These are phyloP conservation scores for Mythimna lalbum DNA, from an alignment of 2,888 invertebrate species.

Conservation along the genomic window DNA sequence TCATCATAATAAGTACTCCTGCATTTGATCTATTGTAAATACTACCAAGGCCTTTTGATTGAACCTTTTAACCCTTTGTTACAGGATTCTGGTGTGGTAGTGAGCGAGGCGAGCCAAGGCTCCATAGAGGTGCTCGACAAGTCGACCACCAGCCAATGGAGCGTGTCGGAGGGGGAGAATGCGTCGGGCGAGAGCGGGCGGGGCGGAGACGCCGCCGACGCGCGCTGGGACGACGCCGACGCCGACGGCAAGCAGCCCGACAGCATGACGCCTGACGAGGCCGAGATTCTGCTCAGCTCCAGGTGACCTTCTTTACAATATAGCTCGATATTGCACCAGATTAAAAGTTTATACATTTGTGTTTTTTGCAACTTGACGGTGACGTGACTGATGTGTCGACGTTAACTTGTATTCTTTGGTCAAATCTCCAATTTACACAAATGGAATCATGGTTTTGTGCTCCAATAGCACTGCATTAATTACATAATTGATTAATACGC, in stretches of 20 bases:
- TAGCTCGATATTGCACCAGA: constrained; percentile 13
- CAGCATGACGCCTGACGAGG: constrained; percentile 96
- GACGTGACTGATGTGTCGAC: background rate
- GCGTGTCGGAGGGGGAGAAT: constrained; percentile 87
- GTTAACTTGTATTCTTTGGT: constrained; percentile 2
- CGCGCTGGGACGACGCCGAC: constrained; percentile 74
- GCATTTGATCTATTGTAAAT: background rate
- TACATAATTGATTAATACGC: constrained; percentile 7
- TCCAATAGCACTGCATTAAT: constrained; percentile 24
- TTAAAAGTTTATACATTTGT: background rate
- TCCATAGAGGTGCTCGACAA: constrained; percentile 90
- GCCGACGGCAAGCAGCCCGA: constrained; percentile 84
- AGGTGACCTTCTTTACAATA: constrained; percentile 88
- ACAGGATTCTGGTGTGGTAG: constrained; percentile 89
- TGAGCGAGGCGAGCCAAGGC: constrained; percentile 89
- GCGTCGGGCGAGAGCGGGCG: constrained; percentile 87
- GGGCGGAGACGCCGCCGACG: constrained; percentile 71
- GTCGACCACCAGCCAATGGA: constrained; percentile 91
- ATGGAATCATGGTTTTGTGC: constrained; percentile 3
- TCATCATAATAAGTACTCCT: too few relatives aligned
- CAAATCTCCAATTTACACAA: constrained; percentile 18
- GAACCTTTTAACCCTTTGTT: constrained; percentile 33
- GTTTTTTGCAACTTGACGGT: background rate
- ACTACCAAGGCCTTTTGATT: background rate
- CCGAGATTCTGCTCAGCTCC: constrained; percentile 96